These are phyloP conservation scores for Chrysolina oricalcia DNA, from an alignment of 2,888 invertebrate genomes.

Conservation along the genomic window DNA sequence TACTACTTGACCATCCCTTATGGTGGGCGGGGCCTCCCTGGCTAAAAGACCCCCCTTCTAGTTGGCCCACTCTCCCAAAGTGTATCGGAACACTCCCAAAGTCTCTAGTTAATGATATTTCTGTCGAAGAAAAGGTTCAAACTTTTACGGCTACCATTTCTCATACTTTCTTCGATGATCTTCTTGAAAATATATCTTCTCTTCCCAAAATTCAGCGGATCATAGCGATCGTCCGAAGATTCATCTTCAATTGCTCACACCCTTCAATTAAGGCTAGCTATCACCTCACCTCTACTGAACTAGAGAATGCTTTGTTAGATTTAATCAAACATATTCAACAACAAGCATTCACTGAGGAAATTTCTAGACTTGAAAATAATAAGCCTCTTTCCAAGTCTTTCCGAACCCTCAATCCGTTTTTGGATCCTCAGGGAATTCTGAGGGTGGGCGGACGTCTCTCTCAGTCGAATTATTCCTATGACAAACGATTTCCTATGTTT, in stretches of 20 bases:
- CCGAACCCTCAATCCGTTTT: neutral
- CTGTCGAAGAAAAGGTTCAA: neutral
- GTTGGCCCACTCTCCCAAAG: neutral
- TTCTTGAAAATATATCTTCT: neutral
- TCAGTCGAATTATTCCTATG: neutral
- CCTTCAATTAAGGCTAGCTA: neutral
- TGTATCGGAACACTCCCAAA: neutral
- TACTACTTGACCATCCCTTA: neutral
- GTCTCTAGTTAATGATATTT: neutral
- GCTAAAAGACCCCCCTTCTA: neutral
- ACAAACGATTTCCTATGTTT: neutral
- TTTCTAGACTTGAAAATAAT: neutral
- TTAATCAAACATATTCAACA: neutral
- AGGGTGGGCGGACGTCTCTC: slow-evolving; percentile 10
- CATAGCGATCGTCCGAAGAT: neutral
- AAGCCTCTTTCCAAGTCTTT: neutral
- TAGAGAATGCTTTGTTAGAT: neutral
- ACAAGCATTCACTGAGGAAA: neutral
- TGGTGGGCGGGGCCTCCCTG: slow-evolving; percentile 6
- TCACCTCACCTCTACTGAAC: neutral
- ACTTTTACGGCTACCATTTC: neutral
- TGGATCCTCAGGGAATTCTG: neutral
- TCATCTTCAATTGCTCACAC: neutral
- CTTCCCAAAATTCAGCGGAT: neutral
- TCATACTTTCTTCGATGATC: neutral